These are phyloP conservation scores for Phorcus lineatus DNA, from an alignment of 2,888 invertebrate species.

Conservation along the genomic window DNA sequence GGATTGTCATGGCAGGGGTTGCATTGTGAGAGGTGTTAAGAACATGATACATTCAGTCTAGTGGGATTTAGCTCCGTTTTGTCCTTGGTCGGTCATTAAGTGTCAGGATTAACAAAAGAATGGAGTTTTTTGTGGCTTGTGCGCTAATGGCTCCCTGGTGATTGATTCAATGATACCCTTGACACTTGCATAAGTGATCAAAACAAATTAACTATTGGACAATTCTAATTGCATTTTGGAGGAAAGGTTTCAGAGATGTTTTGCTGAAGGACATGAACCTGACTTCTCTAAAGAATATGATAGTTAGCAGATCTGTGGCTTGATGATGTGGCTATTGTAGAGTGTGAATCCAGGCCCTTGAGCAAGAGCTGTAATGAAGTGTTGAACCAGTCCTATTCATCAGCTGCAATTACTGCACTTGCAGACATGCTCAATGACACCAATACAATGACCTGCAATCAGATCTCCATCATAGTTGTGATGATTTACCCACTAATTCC, in stretches of 20 bases:
- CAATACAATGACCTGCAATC: no score
- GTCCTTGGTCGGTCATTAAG: background rate
- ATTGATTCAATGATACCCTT: slow-evolving; percentile 7
- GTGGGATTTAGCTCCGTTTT: slow-evolving; percentile 9
- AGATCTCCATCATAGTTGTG: no score
- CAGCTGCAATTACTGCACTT: no score
- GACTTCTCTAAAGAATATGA: no score
- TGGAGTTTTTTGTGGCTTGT: slow-evolving; percentile 6
- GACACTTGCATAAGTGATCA: slow-evolving; percentile 14
- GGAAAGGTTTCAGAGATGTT: background rate
- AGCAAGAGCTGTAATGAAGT: no score
- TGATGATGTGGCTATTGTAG: no score
- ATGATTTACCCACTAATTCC: no score
- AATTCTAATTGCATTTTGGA: slow-evolving; percentile 7
- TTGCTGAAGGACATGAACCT: background rate
- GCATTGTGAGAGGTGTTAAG: slow-evolving; percentile 7
- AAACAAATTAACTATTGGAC: slow-evolving; percentile 20
- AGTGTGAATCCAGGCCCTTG: no score
- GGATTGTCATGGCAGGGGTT: background rate
- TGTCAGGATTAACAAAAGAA: slow-evolving; percentile 22
- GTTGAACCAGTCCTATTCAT: no score
- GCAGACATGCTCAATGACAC: no score
- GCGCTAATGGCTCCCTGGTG: background rate
- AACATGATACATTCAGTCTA: slow-evolving; percentile 8
- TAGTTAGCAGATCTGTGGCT: no score